Base-by-base conservation (phyloP, 2,888 invertebrate genomes). In the Catocala fraxini region DNA sequence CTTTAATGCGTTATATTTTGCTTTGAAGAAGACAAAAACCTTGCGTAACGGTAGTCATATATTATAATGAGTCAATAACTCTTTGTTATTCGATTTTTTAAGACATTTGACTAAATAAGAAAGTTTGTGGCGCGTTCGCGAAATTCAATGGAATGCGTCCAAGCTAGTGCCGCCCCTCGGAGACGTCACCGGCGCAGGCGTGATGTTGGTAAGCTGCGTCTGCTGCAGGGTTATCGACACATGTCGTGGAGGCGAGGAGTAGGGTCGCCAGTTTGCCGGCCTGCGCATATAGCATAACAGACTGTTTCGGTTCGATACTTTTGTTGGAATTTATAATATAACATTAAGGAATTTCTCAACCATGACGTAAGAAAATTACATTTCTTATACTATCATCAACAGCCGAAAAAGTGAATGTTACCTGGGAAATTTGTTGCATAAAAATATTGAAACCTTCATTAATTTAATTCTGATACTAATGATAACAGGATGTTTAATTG, bases 151-250 rank as follows among this genome's bases (percentile, higher is more conserved):
- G 93, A 93, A 94, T 93, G 93, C 86, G 86, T 80, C 88, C 84
- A 87, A 80, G 62, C 71, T 91, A 85, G 76, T 79, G 85, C 89
- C 88, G 91, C 90, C 90, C 81, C 70, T 80, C 78, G 65, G 83
- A 81, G 86, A 91, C 91, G 90, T 89, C 89, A 90, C 81, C 75
- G 77, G 85, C 91, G 93, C 92, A 91, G 86, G 92, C 92, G 93
- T 88, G 89, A 87, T 89, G 89, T 87, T 86, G 85, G 85, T 87
- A 84, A 85, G 82, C 83, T 85, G 84, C 73, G 79, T 78, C 83
- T 84, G 82, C 83, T 84, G 87, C 89, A 91, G 93, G 93, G 93
- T 93, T 93, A 93, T 93, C 93, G 93, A 93, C 93, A 93, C 91
- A 90, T 79, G 77, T 77, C 76, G 78, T 80, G 82, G 83, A 83